phyloP scores from a whole-genome alignment of 2,797 vertebrate genomes.

The Atherinosoma microstoma region DNA sequence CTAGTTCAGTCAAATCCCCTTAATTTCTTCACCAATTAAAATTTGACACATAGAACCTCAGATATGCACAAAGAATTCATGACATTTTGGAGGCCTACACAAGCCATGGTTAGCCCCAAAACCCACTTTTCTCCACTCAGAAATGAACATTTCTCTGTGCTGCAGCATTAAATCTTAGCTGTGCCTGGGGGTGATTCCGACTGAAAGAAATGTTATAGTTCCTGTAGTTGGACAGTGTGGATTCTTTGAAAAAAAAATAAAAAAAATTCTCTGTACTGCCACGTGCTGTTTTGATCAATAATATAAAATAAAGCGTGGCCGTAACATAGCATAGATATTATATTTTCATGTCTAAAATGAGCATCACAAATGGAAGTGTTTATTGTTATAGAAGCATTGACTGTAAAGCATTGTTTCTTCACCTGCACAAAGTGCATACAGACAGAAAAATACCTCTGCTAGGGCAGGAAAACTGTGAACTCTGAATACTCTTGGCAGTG shows the following conservation, averaged over 20 bases:
- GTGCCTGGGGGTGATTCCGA: neutral
- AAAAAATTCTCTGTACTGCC: neutral
- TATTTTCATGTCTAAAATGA: no score
- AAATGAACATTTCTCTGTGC: conserved; percentile 11
- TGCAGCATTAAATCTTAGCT: conserved; percentile 8
- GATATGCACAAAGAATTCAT: conserved; percentile 47
- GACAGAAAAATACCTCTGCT: no score
- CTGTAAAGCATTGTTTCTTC: no score
- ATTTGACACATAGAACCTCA: conserved; percentile 44
- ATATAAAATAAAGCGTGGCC: no score
- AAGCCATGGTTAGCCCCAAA: conserved; percentile 32
- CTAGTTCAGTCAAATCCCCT: conserved; percentile 5
- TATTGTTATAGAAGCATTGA: no score
- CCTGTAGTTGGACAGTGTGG: neutral
- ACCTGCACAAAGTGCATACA: no score
- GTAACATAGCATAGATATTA: no score
- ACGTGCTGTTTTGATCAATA: neutral
- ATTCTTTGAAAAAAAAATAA: neutral
- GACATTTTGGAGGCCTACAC: conserved; percentile 34
- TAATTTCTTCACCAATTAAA: conserved; percentile 15
- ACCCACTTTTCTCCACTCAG: conserved; percentile 36
- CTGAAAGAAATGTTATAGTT: neutral
- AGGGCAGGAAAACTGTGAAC: no score
- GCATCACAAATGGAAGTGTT: no score
- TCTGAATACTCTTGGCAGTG: no score